These are phyloP conservation scores for Dimorphilus gyrociliatus DNA, from an alignment of 2,888 invertebrate species.

Conservation along the genomic window DNA sequence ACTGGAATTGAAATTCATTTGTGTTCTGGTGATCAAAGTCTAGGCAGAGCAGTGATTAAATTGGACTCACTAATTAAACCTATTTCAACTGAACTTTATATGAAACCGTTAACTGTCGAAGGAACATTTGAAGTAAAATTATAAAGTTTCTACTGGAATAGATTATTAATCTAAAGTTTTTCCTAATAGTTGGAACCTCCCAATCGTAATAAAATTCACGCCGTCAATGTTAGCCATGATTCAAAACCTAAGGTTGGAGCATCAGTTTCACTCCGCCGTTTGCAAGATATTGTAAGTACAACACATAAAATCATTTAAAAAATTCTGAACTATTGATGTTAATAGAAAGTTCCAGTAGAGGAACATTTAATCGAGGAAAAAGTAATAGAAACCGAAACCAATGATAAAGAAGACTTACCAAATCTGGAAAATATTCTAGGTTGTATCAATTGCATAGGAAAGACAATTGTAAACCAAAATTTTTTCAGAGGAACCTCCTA, in stretches of 20 bases:
- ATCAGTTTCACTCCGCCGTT: conserved; percentile 26
- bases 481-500: too few species aligned
- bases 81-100: conserved; percentile 32
- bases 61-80: conserved; percentile 24
- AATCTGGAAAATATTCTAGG: too few species aligned
- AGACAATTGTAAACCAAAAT: too few species aligned
- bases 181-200: conserved; percentile 24
- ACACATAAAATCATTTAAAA: too few species aligned
- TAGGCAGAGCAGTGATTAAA: conserved; percentile 30
- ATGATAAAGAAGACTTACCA: too few species aligned
- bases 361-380: too few species aligned
- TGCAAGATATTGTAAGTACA: too few species aligned
- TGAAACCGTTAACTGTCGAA: conserved; percentile 32
- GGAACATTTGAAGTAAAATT: conserved; percentile 27
- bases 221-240: conserved; percentile 16
- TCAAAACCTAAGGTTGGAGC: conserved; percentile 26
- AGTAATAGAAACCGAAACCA: too few species aligned
- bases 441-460: too few species aligned
- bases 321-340: too few species aligned
- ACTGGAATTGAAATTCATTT: conserved; percentile 35
- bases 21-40: conserved; percentile 35
- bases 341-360: too few species aligned
- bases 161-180: not conserved
- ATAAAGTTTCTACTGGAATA: not conserved
- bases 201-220: conserved; percentile 20